Conservation (phyloP, 2,888 invertebrate species). For the Lapara coniferarum region DNA sequence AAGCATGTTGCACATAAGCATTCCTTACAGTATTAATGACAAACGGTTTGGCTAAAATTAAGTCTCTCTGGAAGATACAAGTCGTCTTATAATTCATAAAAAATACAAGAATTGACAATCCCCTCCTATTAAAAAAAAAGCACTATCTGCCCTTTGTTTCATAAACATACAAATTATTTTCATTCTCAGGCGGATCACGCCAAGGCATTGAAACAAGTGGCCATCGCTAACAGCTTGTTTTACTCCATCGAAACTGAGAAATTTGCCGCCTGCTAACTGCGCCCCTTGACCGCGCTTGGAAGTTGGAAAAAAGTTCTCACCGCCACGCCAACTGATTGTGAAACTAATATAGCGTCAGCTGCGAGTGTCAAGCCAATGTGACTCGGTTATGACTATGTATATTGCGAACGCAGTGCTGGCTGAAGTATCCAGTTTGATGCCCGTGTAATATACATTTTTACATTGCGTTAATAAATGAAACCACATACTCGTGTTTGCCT, state of each 20-base stretch:
- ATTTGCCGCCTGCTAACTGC: conserved; percentile 30
- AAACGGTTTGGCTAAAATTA: too few relatives aligned
- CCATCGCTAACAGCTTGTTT: conserved; percentile 46
- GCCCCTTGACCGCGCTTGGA: conserved; percentile 15
- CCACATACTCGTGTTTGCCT: too few relatives aligned
- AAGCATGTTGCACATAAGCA: too few relatives aligned
- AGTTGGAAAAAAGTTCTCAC: not conserved
- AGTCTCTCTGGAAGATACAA: too few relatives aligned
- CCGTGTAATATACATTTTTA: too few relatives aligned
- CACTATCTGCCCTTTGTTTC: conserved; percentile 36
- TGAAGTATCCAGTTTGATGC: too few relatives aligned
- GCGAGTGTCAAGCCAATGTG: not conserved
- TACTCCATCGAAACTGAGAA: conserved; percentile 40
- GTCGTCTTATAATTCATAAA: too few relatives aligned
- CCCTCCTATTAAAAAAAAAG: conserved; percentile 3
- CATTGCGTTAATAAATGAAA: too few relatives aligned
- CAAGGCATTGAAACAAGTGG: conserved; percentile 48
- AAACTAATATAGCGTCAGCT: conserved; percentile 18
- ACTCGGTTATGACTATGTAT: too few relatives aligned
- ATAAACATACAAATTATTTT: conserved; percentile 34
- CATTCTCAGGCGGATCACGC: conserved; percentile 55
- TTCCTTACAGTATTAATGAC: too few relatives aligned
- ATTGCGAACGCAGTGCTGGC: too few relatives aligned
- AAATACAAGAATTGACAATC: too few relatives aligned
- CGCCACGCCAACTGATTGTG: conserved; percentile 12